Evolutionary conservation across 1,140 invertebrate genomes (phyloP).

Genomic region (Bombus huntii): DNA sequence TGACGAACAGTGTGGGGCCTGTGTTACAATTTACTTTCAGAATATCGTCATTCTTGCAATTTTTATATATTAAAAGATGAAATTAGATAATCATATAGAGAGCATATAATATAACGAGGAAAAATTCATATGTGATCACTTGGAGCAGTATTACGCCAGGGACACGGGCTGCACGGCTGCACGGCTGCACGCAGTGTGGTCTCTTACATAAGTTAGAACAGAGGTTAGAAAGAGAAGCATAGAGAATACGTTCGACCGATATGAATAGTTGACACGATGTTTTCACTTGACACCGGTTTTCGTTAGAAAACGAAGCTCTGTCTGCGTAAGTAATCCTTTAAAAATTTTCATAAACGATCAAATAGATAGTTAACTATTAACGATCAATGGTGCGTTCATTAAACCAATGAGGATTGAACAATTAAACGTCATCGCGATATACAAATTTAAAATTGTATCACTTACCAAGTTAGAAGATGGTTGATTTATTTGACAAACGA

Average conservation of each 20-base stretch:
- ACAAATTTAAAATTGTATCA: neutral
- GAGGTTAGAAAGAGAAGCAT: neutral
- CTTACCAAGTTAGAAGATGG: slow-evolving; percentile 1
- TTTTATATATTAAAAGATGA: too few species aligned
- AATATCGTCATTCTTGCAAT: neutral
- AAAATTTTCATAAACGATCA: neutral
- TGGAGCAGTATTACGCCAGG: neutral
- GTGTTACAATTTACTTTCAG: neutral
- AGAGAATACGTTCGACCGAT: neutral
- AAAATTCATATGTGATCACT: slow-evolving; percentile 23
- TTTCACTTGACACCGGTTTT: neutral
- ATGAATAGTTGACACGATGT: slow-evolving; percentile 5
- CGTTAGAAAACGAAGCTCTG: neutral
- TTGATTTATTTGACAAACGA: neutral
- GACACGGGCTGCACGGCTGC: neutral
- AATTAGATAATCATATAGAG: neutral
- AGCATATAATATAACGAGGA: too few species aligned
- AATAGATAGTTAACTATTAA: neutral
- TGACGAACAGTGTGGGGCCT: neutral
- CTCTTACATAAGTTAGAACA: slow-evolving; percentile 33
- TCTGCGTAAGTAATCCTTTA: neutral
- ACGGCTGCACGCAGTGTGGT: neutral
- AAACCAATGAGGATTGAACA: neutral
- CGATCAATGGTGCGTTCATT: neutral
- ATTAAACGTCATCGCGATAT: neutral